Base-by-base conservation (phyloP, 1,140 invertebrate genomes). In the Zaprionus lachaisei region DNA sequence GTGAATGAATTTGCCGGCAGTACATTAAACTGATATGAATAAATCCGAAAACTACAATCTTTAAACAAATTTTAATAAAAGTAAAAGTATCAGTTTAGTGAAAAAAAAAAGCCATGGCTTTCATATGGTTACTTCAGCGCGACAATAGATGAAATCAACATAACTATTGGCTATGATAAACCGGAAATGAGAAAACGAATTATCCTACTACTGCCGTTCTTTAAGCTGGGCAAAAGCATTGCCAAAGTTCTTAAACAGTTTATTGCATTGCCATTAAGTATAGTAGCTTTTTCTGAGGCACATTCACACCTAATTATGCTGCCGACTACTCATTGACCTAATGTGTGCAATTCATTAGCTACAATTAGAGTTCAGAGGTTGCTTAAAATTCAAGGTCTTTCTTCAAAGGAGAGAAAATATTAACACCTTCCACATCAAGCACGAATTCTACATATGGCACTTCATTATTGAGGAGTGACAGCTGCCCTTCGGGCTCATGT, bases 321-420 rank as follows among this genome's bases (percentile, higher is more conserved):
- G 68, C 38, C 56, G 57, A 66, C n/a, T n/a, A 69, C 72, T 83
- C 68, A 51, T 87, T 83, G 83, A 86, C 57, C 80, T 87, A 87
- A 86, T 86, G 80, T 73, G 69, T 69, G 80, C 77, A 73, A 87
- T 86, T 86, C 80, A 83, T 86, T 83, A 83, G 79, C 76, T 83
- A 77, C 80, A 87, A 83, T 87, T 86, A 87, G 72, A 86, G 83
- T 87, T 86, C 80, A 86, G 47, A 55, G 28, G 41, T 54, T 56
- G 60, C 54, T 7, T 44, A 49, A 60, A 70, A 80, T 86, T 86
- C 83, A 82, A 80, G 80, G 72, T 73, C 75, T 68, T 54, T 47
- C 49, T 67, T 79, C 55, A 37, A 71, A 41, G 67, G 55, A 64
- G 62, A 47, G 44, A 56, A 38, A 66, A 63, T 56, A 67, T 37